Percentiles rank a stretch among this genome's conserved stretches.
Conservation (phyloP, 2,797 vertebrate species). For the Karalla daura region DNA sequence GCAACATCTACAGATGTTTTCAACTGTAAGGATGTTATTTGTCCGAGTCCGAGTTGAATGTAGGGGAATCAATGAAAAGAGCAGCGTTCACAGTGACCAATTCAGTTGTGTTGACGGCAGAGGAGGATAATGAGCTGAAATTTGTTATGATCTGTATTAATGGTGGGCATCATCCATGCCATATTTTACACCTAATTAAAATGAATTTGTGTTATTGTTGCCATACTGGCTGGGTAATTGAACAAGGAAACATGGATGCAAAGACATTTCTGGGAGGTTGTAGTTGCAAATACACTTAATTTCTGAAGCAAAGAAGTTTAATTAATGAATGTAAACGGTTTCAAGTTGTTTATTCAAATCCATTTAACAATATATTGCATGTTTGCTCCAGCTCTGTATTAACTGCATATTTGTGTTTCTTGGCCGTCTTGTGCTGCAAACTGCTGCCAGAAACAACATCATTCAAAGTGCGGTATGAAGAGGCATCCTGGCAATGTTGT, state of each 20-base stretch:
- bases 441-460: conserved; percentile 29
- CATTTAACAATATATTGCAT: conserved; percentile 9
- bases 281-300: conserved; percentile 3
- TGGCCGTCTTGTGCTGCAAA: not conserved
- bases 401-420: conserved; percentile 20
- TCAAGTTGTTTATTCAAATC: conserved; percentile 26
- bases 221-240: conserved; percentile 23
- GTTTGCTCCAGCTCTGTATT: not conserved
- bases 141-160: conserved; percentile 26
- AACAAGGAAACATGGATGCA: conserved; percentile 27
- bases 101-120: conserved; percentile 11
- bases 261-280: conserved; percentile 35
- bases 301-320: not conserved
- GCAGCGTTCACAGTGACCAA: conserved; percentile 5
- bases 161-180: conserved; percentile 11
- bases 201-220: conserved; percentile 43
- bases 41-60: conserved; percentile 20
- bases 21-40: conserved; percentile 19
- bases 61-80: conserved; percentile 35
- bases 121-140: conserved; percentile 40
- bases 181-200: conserved; percentile 53
- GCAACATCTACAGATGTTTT: not conserved
- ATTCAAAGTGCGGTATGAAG: conserved; percentile 34
- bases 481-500: conserved; percentile 12
- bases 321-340: conserved; percentile 25